Conservation (phyloP, 2,797 vertebrate species). For the Peromyscus eremicus region DNA sequence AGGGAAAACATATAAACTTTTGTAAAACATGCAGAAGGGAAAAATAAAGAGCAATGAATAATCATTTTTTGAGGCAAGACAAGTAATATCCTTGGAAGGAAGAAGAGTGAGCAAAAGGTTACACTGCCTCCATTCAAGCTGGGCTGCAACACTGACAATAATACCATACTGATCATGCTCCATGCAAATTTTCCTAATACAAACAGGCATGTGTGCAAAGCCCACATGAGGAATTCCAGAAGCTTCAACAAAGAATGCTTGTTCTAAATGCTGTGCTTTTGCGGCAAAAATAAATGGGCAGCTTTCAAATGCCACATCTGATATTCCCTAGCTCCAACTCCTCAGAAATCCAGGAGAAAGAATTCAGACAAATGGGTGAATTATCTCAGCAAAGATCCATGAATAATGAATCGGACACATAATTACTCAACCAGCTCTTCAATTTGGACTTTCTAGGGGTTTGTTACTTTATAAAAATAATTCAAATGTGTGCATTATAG, state of each 20-base stretch:
- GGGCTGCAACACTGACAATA: background rate
- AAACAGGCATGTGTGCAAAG: background rate
- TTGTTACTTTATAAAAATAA: constrained; percentile 47
- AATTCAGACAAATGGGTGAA: background rate
- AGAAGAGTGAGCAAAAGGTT: background rate
- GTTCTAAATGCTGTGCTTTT: background rate
- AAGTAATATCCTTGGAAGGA: constrained; percentile 43
- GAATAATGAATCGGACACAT: background rate
- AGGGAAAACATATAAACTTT: constrained; percentile 12
- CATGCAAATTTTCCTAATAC: background rate
- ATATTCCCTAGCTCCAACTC: background rate
- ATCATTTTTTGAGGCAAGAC: background rate
- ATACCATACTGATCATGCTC: background rate
- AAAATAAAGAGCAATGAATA: background rate
- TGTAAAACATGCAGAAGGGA: background rate
- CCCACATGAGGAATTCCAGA: background rate
- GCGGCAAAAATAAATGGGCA: background rate
- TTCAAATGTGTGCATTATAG: background rate
- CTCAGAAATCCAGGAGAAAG: background rate
- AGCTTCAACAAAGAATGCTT: constrained; percentile 26
- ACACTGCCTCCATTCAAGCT: background rate
- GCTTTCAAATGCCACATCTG: background rate
- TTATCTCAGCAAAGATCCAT: background rate
- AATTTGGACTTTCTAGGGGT: background rate
- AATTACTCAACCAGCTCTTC: background rate